phyloP scores from a whole-genome alignment of 2,888 invertebrate genomes.

The Cryptosula pallasiana region DNA sequence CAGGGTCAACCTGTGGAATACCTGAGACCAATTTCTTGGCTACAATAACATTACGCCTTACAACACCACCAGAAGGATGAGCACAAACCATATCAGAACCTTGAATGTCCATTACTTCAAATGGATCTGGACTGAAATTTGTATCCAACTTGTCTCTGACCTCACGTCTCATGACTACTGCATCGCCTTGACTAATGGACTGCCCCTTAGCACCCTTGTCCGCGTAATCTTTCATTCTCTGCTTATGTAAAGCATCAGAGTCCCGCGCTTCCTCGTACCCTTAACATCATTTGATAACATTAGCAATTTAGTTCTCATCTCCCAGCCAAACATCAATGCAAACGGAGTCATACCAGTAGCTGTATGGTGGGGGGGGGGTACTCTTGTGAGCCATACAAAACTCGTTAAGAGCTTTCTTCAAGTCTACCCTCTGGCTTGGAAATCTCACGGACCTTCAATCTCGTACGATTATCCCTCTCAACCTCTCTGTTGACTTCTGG shows the following conservation, averaged over 20 bases:
- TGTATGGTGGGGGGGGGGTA: background rate
- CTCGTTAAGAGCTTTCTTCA: no score
- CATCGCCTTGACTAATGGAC: background rate
- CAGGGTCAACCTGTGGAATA: no score
- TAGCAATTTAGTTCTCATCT: background rate
- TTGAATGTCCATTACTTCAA: background rate
- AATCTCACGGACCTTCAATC: no score
- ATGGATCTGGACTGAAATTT: background rate
- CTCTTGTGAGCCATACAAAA: background rate
- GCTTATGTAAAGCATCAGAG: no score
- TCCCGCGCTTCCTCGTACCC: no score
- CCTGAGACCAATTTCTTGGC: no score
- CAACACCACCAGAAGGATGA: background rate
- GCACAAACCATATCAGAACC: background rate
- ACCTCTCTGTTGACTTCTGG: no score
- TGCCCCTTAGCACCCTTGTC: background rate
- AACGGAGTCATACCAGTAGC: background rate
- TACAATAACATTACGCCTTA: no score
- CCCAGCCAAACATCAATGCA: background rate
- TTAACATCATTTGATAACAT: background rate
- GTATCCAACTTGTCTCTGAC: no score
- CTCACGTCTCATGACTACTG: background rate
- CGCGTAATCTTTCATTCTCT: no score
- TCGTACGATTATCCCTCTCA: no score
- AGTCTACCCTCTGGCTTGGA: no score